phyloP scores from a whole-genome alignment of 2,888 invertebrate species.

The Eulithis testata region DNA sequence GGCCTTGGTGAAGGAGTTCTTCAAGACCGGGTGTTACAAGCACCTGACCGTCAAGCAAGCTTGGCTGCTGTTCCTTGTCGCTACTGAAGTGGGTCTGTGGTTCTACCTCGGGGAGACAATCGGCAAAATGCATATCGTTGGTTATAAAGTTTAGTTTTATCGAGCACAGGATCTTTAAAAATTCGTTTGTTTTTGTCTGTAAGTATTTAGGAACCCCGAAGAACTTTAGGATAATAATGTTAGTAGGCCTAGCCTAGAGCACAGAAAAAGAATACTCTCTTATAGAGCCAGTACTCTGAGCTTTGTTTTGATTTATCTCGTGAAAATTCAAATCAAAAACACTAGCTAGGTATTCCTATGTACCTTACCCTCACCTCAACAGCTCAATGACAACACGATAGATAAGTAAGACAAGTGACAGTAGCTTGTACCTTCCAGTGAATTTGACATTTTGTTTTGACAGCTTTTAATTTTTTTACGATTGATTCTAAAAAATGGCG shows the following conservation, averaged over 20 bases:
- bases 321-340: too few species aligned
- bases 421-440: not conserved
- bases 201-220: too few species aligned
- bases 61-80: slow-evolving; percentile 65
- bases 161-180: not conserved
- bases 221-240: too few species aligned
- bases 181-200: too few species aligned
- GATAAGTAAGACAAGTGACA: slow-evolving; percentile 1
- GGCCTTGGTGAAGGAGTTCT: slow-evolving; percentile 53
- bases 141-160: slow-evolving; percentile 62
- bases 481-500: slow-evolving; percentile 70
- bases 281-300: too few species aligned
- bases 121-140: slow-evolving; percentile 71
- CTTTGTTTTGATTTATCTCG: too few species aligned
- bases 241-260: too few species aligned
- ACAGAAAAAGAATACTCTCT: too few species aligned
- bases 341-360: too few species aligned
- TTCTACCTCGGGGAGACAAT: slow-evolving; percentile 74
- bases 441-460: not conserved
- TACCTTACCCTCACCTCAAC: too few species aligned
- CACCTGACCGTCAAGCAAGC: slow-evolving; percentile 67
- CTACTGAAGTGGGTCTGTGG: slow-evolving; percentile 66
- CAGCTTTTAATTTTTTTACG: slow-evolving; percentile 24
- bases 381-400: not conserved
- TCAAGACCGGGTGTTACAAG: slow-evolving; percentile 56